Evolutionary conservation across 2,113 vertebrate species (phyloP), one percentile per base, ranked within the genome.

Genomic region (Melanostigma gelatinosum): DNA sequence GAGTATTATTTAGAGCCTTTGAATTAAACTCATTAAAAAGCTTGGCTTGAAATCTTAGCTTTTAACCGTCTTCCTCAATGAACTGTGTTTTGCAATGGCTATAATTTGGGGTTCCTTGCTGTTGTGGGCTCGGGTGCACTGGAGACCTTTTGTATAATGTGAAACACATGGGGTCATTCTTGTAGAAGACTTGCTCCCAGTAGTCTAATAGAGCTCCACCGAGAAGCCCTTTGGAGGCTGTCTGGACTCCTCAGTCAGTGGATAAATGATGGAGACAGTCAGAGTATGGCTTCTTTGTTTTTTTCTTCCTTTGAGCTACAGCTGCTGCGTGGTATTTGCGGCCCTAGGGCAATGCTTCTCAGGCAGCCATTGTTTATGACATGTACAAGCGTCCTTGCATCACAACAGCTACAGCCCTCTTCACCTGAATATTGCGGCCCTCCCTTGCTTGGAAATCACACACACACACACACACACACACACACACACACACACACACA

Each of bases 281-380:
- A 71, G 6, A 15, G 66, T 68, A 32, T 44, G 36, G 15, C 24
- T 40, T 32, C n/a, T 22, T 64, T 58, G 46, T 85, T 10, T 48
- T 38, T 7, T 38, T 22, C 6, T 32, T 87, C 12, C 72, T 79
- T 79, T 71, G 80, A 85, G 87, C 66, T 83, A 52, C 88, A 91
- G 87, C 91, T 89, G 91, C 87, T 91, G 89, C 54, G 32, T 82
- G 70, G 84, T 93, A 89, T 91, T 88, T 75, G 79, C 8, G n/a
- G 54, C 90, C 91, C 62, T 18, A 11, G 69, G 92, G 86, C 87
- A 64, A 2, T 50, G 75, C 63, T 85, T 86, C 60, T 75, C 65
- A 52, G 64, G 79, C 77, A 84, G 80, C 72, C 84, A 77, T 89
- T 90, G 87, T 88, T 84, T 90, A 89, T 91, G 88, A 84, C 87